Evolutionary conservation across 2,113 vertebrate genomes (phyloP).

Genomic region (Alosa alosa): DNA sequence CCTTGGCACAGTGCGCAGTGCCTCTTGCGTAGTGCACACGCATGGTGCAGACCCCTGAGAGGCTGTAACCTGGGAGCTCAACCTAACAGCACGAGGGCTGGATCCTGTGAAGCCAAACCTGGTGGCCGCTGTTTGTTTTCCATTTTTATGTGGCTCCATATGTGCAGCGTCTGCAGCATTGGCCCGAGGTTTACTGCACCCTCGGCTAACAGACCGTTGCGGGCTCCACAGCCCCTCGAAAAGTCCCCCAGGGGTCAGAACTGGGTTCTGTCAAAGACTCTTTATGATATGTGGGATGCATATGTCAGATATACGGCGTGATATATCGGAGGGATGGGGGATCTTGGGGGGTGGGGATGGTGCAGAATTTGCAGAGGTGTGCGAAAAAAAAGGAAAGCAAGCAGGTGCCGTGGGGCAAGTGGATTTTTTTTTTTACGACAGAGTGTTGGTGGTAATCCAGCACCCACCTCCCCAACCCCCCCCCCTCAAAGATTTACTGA

Average conservation of each 20-base stretch:
- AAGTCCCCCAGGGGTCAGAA: not conserved
- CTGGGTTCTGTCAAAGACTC: not conserved
- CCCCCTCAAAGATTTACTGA: constrained; percentile 44
- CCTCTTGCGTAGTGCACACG: not conserved
- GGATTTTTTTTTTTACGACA: constrained; percentile 32
- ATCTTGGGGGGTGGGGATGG: not conserved
- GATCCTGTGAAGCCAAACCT: not conserved
- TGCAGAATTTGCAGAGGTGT: constrained; percentile 34
- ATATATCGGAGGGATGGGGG: not conserved
- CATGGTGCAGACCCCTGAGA: not conserved
- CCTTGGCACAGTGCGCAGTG: not conserved
- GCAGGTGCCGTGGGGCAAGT: constrained; percentile 38
- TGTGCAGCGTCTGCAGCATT: constrained; percentile 7
- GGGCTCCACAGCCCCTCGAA: not conserved
- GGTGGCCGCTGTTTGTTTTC: not conserved
- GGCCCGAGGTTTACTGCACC: constrained; percentile 3
- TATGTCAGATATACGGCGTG: constrained; percentile 17
- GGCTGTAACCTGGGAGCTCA: not conserved
- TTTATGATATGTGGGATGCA: constrained; percentile 21
- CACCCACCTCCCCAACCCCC: not conserved
- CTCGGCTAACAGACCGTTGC: not conserved
- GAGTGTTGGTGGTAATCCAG: constrained; percentile 36
- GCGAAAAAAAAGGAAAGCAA: constrained; percentile 34
- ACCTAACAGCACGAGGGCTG: not conserved
- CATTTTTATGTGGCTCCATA: not conserved